Conservation (phyloP, 37 sponge, comb jelly and placozoan genomes). For the Hormiphora californensis region DNA sequence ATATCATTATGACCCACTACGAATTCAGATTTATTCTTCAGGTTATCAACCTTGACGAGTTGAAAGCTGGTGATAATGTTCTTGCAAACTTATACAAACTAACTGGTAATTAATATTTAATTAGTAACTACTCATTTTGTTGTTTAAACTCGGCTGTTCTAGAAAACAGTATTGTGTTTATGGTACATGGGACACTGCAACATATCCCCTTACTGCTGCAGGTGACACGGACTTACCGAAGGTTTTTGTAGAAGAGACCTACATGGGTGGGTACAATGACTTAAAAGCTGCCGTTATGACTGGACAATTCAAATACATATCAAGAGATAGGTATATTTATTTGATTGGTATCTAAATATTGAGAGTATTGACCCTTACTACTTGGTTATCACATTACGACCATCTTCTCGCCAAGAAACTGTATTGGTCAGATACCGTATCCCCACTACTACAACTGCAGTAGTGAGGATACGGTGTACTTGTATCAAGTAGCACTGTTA, state of each 20-base stretch:
- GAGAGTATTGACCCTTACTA: background rate
- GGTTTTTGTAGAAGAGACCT: slow-evolving; percentile 13
- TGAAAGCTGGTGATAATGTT: background rate
- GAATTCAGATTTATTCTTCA: too few species aligned
- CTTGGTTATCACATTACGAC: too few species aligned
- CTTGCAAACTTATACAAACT: background rate
- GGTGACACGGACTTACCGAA: slow-evolving; percentile 3
- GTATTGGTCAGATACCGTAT: too few species aligned
- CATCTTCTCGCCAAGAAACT: too few species aligned
- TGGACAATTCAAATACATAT: slow-evolving; percentile 1
- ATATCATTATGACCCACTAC: too few species aligned
- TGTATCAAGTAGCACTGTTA: too few species aligned
- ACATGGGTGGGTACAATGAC: slow-evolving; percentile 10
- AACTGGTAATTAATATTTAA: background rate
- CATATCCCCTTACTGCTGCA: too few species aligned
- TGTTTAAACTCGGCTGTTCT: too few species aligned
- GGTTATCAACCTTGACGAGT: slow-evolving; percentile 1
- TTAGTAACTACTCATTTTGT: background rate
- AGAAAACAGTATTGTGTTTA: too few species aligned
- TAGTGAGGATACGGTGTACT: too few species aligned
- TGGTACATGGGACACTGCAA: too few species aligned
- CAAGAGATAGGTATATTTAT: background rate
- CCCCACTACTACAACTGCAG: too few species aligned
- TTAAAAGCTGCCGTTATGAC: background rate
- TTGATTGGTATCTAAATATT: background rate